Percentiles rank a stretch among this genome's conserved stretches.
Evolutionary conservation across 2,888 invertebrate species (phyloP).

Genomic region (Drosophila prolongata): DNA sequence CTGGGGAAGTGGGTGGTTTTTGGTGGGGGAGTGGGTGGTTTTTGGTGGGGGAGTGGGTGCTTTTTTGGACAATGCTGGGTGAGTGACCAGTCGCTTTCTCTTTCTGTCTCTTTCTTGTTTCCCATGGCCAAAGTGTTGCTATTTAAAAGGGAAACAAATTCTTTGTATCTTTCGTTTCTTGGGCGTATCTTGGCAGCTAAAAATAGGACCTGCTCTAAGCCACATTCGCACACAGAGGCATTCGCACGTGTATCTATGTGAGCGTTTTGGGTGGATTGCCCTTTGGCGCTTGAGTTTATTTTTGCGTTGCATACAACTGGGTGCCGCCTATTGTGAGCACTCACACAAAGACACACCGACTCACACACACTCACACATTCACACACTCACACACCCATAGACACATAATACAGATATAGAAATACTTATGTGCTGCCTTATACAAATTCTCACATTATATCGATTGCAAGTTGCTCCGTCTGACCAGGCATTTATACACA

Average conservation of each 20-base stretch:
- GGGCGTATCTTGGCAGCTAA: conserved; percentile 45
- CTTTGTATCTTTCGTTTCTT: conserved; percentile 27
- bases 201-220: conserved; percentile 57
- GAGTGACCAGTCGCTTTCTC: conserved; percentile 37
- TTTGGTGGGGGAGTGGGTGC: neutral
- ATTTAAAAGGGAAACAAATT: conserved; percentile 53
- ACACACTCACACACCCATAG: neutral
- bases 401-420: neutral
- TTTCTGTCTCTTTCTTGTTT: neutral
- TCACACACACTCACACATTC: neutral
- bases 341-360: conserved; percentile 4
- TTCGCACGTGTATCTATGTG: conserved; percentile 4
- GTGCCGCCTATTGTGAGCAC: conserved; percentile 31
- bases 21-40: neutral
- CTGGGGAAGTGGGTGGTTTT: conserved; percentile 5
- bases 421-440: conserved; percentile 5
- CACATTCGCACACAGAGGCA: conserved; percentile 10
- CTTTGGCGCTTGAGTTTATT: conserved; percentile 56
- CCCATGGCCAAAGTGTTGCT: conserved; percentile 42
- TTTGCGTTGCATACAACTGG: conserved; percentile 56
- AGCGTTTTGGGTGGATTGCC: conserved; percentile 30
- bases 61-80: conserved; percentile 25
- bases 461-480: conserved; percentile 47
- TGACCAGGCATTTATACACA: conserved; percentile 5
- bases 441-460: conserved; percentile 43